Conservation (phyloP, 1,140 invertebrate genomes). For the Drosophila melanica region DNA sequence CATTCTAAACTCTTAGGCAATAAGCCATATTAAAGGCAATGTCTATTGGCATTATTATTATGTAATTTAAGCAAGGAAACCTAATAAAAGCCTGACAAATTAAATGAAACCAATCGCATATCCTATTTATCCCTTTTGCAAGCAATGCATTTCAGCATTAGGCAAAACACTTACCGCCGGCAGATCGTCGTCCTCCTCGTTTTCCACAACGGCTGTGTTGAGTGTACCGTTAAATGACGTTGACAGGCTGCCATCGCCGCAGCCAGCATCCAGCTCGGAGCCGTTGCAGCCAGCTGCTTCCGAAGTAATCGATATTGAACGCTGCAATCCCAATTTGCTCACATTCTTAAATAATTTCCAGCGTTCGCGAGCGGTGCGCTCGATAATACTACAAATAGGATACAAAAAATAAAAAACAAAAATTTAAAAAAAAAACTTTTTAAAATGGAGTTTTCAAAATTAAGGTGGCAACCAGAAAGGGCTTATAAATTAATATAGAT, state of each 20-base stretch:
- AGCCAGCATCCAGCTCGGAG: slow-evolving; percentile 37
- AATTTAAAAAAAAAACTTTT: no score
- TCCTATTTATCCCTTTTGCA: background rate
- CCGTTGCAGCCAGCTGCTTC: slow-evolving; percentile 35
- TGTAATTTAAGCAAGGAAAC: no score
- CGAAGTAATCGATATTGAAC: slow-evolving; percentile 80
- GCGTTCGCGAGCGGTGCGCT: slow-evolving; percentile 86
- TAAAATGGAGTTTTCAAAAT: no score
- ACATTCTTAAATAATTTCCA: slow-evolving; percentile 87
- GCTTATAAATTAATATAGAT: no score
- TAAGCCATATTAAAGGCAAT: no score
- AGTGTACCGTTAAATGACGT: slow-evolving; percentile 45
- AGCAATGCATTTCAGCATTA: background rate
- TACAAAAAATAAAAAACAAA: background rate
- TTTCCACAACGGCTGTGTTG: slow-evolving; percentile 38
- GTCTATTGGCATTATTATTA: no score
- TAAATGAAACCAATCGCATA: background rate
- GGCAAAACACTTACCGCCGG: slow-evolving; percentile 51
- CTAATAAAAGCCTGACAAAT: background rate
- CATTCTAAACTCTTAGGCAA: no score
- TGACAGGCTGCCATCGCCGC: slow-evolving; percentile 45
- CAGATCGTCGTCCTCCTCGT: slow-evolving; percentile 65
- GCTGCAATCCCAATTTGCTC: slow-evolving; percentile 85
- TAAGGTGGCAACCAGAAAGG: no score
- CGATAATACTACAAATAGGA: slow-evolving; percentile 27